Evolutionary conservation across 2,888 invertebrate species (phyloP).

Genomic region (Polyommatus icarus): DNA sequence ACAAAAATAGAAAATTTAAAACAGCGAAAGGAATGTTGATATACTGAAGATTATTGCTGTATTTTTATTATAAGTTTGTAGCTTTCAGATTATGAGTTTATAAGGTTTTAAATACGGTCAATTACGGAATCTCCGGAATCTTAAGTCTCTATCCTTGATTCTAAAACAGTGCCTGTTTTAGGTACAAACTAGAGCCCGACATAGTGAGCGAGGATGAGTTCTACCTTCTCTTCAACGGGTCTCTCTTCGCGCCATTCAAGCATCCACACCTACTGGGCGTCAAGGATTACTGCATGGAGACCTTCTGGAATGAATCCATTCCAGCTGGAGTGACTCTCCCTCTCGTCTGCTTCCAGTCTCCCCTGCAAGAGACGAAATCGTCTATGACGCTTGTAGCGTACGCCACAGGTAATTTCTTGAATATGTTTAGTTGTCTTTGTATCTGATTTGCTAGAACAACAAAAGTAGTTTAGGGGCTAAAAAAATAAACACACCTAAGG

Average conservation of each 20-base stretch:
- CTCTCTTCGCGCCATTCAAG: constrained; percentile 76
- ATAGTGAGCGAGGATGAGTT: constrained; percentile 74
- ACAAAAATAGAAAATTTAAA: no score
- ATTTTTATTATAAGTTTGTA: no score
- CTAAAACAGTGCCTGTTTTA: constrained; percentile 48
- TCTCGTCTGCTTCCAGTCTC: constrained; percentile 75
- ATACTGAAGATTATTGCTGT: no score
- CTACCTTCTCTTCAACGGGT: constrained; percentile 80
- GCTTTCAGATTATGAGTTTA: no score
- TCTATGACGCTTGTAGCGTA: constrained; percentile 65
- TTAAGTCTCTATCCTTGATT: no score
- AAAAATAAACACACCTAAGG: neutral
- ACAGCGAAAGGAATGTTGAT: no score
- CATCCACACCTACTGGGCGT: constrained; percentile 70
- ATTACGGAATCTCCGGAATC: no score
- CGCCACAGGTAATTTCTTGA: constrained; percentile 59
- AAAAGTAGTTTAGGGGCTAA: no score
- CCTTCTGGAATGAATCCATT: constrained; percentile 69
- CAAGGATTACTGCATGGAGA: constrained; percentile 82
- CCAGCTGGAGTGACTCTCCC: constrained; percentile 75
- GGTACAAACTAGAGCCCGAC: constrained; percentile 79
- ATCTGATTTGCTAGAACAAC: neutral
- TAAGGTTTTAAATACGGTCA: no score
- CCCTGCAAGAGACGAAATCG: constrained; percentile 58
- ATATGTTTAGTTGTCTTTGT: neutral